Conservation (phyloP, 2,888 invertebrate genomes). For the Caenorhabditis drosophilae region DNA sequence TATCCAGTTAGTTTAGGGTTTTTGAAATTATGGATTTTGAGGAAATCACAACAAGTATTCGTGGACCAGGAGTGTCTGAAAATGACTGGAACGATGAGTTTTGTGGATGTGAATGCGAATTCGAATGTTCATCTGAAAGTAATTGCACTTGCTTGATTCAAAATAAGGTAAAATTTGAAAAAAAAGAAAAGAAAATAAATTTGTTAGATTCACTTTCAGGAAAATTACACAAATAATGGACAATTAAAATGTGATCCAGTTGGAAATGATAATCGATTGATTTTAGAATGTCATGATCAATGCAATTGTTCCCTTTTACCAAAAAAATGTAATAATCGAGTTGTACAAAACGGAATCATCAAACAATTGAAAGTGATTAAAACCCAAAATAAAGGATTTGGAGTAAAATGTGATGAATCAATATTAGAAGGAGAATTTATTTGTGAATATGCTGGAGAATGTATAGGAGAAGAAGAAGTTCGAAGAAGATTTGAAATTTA, state of each 20-base stretch:
- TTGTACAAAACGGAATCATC: slow-evolving; percentile 49
- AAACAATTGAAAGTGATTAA: slow-evolving; percentile 42
- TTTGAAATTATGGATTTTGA: slow-evolving; percentile 57
- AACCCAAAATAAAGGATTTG: slow-evolving; percentile 43
- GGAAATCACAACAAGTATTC: slow-evolving; percentile 34
- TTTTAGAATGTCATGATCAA: slow-evolving; percentile 46
- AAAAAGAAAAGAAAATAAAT: neutral
- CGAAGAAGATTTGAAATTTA: slow-evolving; percentile 16
- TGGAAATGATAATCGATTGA: too few relatives aligned
- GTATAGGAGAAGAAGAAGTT: slow-evolving; percentile 57
- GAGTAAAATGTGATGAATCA: slow-evolving; percentile 39
- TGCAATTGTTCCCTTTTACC: slow-evolving; percentile 41
- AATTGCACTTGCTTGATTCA: slow-evolving; percentile 45
- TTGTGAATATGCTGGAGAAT: slow-evolving; percentile 53
- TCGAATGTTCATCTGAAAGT: slow-evolving; percentile 38
- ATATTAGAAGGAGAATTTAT: slow-evolving; percentile 52
- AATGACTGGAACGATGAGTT: slow-evolving; percentile 43
- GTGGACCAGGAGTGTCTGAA: slow-evolving; percentile 40
- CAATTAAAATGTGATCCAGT: too few relatives aligned
- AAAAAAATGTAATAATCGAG: slow-evolving; percentile 49
- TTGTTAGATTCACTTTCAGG: slow-evolving; percentile 5
- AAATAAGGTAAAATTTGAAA: too few relatives aligned
- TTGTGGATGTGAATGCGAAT: slow-evolving; percentile 54
- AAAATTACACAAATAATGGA: slow-evolving; percentile 30
- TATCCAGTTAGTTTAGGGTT: too few relatives aligned